phyloP scores from a whole-genome alignment of 2,113 vertebrate genomes.

The Periophthalmus modestus region DNA sequence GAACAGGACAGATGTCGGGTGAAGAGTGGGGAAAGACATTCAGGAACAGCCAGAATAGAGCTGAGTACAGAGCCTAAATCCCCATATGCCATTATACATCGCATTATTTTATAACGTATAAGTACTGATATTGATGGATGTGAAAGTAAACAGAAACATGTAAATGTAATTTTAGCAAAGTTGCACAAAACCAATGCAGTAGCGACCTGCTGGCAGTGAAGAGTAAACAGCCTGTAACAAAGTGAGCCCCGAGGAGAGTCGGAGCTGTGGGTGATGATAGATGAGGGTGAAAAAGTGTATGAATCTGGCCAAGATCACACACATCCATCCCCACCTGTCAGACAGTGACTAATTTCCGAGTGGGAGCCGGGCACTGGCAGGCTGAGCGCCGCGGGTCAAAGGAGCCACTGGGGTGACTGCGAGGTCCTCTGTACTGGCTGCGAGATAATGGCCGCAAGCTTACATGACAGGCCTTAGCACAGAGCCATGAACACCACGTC shows the following conservation, averaged over 20 bases:
- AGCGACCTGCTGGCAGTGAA: constrained; percentile 14
- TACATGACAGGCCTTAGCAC: constrained; percentile 47
- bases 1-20: too few relatives aligned
- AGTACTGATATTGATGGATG: neutral
- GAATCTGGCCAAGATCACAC: constrained; percentile 64
- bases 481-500: constrained; percentile 28
- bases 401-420: constrained; percentile 57
- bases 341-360: constrained; percentile 64
- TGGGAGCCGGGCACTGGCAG: constrained; percentile 53
- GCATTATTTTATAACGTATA: neutral
- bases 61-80: neutral
- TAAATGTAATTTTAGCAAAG: neutral
- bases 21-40: neutral
- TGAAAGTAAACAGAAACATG: constrained; percentile 12
- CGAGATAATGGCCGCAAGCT: constrained; percentile 62
- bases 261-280: constrained; percentile 61
- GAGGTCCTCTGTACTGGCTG: constrained; percentile 50
- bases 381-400: constrained; percentile 58
- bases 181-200: constrained; percentile 21
- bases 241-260: constrained; percentile 35
- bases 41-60: neutral
- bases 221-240: constrained; percentile 34
- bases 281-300: constrained; percentile 57
- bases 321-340: constrained; percentile 69
- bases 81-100: neutral